Conservation (phyloP, 2,888 invertebrate genomes). For the Heliconius hortense region DNA sequence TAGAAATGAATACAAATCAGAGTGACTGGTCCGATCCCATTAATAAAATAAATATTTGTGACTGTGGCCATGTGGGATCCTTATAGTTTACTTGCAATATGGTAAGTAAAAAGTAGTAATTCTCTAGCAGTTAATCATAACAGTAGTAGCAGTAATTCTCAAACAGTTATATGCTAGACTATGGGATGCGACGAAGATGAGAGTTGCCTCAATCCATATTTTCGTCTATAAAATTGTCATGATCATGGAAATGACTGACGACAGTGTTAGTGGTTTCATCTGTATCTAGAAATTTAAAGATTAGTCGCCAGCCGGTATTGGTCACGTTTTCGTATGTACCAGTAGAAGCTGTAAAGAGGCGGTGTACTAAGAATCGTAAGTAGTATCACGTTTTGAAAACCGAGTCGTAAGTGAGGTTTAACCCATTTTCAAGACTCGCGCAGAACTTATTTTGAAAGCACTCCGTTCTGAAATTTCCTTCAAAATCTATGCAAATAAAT, state of each 20-base stretch:
- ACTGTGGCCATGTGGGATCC: conserved; percentile 44
- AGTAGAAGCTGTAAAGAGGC: background rate
- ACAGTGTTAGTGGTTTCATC: background rate
- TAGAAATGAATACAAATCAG: conserved; percentile 66
- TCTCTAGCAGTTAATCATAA: too few relatives aligned
- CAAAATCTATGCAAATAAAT: background rate
- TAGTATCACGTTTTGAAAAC: background rate
- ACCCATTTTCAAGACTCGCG: background rate
- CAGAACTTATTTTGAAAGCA: background rate
- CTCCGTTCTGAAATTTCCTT: background rate
- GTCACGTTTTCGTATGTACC: background rate
- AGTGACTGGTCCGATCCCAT: conserved; percentile 66
- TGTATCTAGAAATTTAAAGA: background rate
- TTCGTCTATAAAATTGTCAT: background rate
- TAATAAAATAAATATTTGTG: conserved; percentile 64
- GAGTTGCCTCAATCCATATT: background rate
- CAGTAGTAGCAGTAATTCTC: too few relatives aligned
- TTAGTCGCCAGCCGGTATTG: background rate
- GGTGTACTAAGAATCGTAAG: background rate
- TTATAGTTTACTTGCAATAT: conserved; percentile 31
- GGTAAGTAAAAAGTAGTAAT: background rate
- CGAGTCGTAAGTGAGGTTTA: background rate
- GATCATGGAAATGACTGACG: background rate
- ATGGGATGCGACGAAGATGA: background rate
- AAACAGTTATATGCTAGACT: background rate